Evolutionary conservation across 2,888 invertebrate species (phyloP), one percentile per base, ranked within the genome.

Genomic region (Troides oblongomaculatus): DNA sequence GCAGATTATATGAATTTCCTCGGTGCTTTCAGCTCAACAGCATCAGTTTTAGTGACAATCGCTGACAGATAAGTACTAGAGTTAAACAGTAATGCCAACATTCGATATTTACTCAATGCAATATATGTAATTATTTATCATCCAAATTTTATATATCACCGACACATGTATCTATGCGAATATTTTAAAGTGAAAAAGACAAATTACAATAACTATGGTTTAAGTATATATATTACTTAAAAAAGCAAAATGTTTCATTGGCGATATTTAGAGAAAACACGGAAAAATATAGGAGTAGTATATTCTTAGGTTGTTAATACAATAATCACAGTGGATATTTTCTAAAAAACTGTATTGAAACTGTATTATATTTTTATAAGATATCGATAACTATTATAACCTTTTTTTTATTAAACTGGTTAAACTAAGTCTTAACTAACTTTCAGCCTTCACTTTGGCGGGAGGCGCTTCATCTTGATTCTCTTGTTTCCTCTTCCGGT

Each of bases 401-500:
- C 1, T 17, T 17, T 14, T 1, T 14, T 17, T 50, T 1, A 17
- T 50, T 5, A 17, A 18, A 12, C 17, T 50, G 18, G 30, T 30
- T 3, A 50, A 39, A 57, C 36, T 57, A 67, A 53, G 36, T 62
- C 62, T 73, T 75, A 77, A 79, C 81, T 86, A 86, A 73, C 81
- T 84, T 21, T 84, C 84, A 4, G 80, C 77, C 70, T 79, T 85
- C 2, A 86, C 77, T 83, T 90, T 92, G 14, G 78, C 72, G 0
- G 84, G 77, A 0, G 87, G 86, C 0, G 78, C 89, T 2, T 84
- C 87, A 4, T 84, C 84, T 10, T 81, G 74, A 0, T 84, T 73
- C 1, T 84, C 87, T 21, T 84, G 83, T 69, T 77, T 86, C 65
- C 90, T 78, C 73, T 89, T 90, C 68, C 84, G 83, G 0, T 83